A percentile compares a stretch with the other conserved stretches of the same genome.
These are phyloP conservation scores for Drosophila sp. DNA, from an alignment of 1,140 invertebrate species.

Conservation along the genomic window DNA sequence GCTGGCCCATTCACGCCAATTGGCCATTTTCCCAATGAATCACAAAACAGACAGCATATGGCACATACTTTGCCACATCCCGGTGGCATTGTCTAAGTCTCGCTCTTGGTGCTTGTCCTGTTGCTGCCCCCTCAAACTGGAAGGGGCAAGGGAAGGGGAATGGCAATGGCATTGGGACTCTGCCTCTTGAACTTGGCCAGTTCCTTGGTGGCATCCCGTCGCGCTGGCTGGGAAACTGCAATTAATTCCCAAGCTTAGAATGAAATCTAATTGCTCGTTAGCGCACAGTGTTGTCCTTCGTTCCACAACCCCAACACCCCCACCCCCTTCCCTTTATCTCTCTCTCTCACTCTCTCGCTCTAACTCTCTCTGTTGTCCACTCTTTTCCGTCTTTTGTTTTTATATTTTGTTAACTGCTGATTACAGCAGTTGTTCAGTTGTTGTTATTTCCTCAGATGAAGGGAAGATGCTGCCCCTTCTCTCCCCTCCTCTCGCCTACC, in stretches of 20 bases:
- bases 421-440: slow-evolving; percentile 80
- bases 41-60: slow-evolving; percentile 70
- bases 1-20: slow-evolving; percentile 59
- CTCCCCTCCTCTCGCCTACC: not conserved
- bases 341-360: slow-evolving; percentile 5
- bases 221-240: slow-evolving; percentile 58
- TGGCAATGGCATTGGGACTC: not conserved
- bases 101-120: slow-evolving; percentile 3
- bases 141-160: not conserved
- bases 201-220: slow-evolving; percentile 23
- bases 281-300: slow-evolving; percentile 67
- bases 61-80: slow-evolving; percentile 42
- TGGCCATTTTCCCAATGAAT: slow-evolving; percentile 58
- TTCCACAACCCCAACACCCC: too few species aligned
- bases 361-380: slow-evolving; percentile 27
- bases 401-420: slow-evolving; percentile 85
- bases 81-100: slow-evolving; percentile 30
- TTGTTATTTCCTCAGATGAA: slow-evolving; percentile 22
- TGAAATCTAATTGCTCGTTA: slow-evolving; percentile 85
- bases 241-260: slow-evolving; percentile 84
- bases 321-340: not conserved
- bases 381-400: slow-evolving; percentile 68
- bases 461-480: not conserved
- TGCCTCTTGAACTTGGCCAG: slow-evolving; percentile 26
- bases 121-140: not conserved